phyloP scores from a whole-genome alignment of 1,140 invertebrate species.

The Sycophaga agraensis region DNA sequence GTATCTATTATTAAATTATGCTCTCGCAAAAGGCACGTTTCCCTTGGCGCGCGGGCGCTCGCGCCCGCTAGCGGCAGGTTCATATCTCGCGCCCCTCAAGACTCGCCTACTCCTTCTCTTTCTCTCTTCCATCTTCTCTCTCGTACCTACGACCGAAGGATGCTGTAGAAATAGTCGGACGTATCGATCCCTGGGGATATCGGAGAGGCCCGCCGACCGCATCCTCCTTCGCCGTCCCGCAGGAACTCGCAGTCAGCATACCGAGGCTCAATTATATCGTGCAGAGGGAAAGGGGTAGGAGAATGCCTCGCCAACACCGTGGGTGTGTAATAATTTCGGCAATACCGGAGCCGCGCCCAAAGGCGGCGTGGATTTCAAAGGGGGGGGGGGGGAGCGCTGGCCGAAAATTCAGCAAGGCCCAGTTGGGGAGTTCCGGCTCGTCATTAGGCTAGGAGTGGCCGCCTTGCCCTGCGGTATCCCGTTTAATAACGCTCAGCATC shows the following conservation, averaged over 20 bases:
- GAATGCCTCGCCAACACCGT: background rate
- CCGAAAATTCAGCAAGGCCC: too few relatives aligned
- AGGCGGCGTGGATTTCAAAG: conserved; percentile 7
- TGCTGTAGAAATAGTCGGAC: conserved; percentile 19
- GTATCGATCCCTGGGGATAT: conserved; percentile 25
- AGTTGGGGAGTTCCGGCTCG: too few relatives aligned
- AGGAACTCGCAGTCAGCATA: conserved; percentile 34
- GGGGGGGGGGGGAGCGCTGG: background rate
- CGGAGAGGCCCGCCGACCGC: background rate
- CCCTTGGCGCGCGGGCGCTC: too few relatives aligned
- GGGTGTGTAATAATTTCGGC: background rate
- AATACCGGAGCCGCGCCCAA: conserved; percentile 9
- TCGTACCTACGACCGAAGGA: background rate
- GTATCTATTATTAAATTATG: conserved; percentile 29
- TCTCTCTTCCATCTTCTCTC: too few relatives aligned
- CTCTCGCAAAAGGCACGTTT: conserved; percentile 12
- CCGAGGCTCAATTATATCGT: conserved; percentile 48
- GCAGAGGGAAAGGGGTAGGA: background rate
- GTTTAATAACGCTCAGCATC: conserved; percentile 5
- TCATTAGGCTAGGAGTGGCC: background rate
- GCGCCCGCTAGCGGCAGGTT: background rate
- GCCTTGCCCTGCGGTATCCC: background rate
- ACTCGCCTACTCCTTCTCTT: too few relatives aligned
- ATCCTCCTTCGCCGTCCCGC: conserved; percentile 17
- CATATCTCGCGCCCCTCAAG: conserved; percentile 8